These are phyloP conservation scores for Leucosticte australis DNA, from an alignment of 2,113 vertebrate genomes.

Conservation along the genomic window DNA sequence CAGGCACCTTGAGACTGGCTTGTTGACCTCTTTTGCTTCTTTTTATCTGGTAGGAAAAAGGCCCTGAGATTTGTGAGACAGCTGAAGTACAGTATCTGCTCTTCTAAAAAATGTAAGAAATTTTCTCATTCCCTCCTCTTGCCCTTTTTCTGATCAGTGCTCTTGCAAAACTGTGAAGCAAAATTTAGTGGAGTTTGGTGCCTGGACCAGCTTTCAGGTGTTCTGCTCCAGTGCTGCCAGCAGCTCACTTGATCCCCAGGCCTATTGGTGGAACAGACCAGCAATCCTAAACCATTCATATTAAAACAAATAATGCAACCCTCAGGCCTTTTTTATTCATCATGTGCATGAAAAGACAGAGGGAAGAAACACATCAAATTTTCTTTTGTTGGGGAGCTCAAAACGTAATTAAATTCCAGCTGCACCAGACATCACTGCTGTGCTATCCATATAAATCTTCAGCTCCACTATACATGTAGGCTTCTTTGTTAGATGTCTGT, in stretches of 20 bases:
- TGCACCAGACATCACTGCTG: background rate
- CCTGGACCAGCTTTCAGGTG: background rate
- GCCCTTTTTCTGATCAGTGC: background rate
- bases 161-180: background rate
- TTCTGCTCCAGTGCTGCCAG: background rate
- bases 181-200: background rate
- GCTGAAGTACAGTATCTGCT: background rate
- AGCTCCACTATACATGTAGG: accelerated
- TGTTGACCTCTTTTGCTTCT: background rate
- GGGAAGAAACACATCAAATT: background rate
- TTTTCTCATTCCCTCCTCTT: background rate
- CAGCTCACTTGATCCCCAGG: background rate
- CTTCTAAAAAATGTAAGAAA: background rate
- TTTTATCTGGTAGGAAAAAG: background rate
- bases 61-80: background rate
- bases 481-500: background rate
- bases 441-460: background rate
- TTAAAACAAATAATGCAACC: background rate
- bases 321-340: background rate
- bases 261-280: background rate
- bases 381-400: background rate
- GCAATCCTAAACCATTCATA: background rate
- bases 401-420: background rate
- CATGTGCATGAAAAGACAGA: background rate
- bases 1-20: background rate